These are phyloP conservation scores for Campylomormyrus tamandua DNA, from an alignment of 2,113 vertebrate species.

Conservation along the genomic window DNA sequence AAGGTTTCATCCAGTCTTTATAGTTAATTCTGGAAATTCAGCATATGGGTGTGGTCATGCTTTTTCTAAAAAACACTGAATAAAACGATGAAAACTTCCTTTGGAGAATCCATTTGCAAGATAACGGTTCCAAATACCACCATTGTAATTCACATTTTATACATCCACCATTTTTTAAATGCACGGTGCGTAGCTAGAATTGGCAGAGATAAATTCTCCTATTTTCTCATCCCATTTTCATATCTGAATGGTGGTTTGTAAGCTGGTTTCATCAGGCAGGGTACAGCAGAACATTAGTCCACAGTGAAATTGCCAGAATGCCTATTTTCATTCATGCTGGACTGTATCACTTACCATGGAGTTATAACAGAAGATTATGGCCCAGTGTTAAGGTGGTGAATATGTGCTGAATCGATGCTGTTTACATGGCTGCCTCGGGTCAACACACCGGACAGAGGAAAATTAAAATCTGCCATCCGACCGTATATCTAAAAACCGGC, in stretches of 20 bases:
- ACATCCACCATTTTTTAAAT: background rate
- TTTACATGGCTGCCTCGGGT: background rate
- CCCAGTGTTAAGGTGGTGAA: background rate
- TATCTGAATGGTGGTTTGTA: background rate
- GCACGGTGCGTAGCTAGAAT: background rate
- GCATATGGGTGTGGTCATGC: background rate
- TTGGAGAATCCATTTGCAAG: slow-evolving; percentile 8
- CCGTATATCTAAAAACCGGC: background rate
- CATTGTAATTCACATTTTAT: background rate
- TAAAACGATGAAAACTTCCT: background rate
- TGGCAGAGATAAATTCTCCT: slow-evolving; percentile 1
- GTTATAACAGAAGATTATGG: background rate
- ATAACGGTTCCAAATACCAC: background rate
- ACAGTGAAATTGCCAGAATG: background rate
- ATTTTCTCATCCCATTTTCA: slow-evolving; percentile 1
- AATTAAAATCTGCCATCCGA: background rate
- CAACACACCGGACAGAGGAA: background rate
- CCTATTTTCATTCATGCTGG: background rate
- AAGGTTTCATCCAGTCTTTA: slow-evolving; percentile 2
- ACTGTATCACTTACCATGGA: background rate
- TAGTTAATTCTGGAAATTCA: slow-evolving; percentile 4
- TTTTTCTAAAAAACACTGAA: slow-evolving; percentile 4
- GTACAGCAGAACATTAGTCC: background rate
- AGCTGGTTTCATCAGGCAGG: background rate
- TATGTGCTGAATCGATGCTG: background rate